phyloP scores from a whole-genome alignment of 2,888 invertebrate genomes.

The Drosophila infuscata region DNA sequence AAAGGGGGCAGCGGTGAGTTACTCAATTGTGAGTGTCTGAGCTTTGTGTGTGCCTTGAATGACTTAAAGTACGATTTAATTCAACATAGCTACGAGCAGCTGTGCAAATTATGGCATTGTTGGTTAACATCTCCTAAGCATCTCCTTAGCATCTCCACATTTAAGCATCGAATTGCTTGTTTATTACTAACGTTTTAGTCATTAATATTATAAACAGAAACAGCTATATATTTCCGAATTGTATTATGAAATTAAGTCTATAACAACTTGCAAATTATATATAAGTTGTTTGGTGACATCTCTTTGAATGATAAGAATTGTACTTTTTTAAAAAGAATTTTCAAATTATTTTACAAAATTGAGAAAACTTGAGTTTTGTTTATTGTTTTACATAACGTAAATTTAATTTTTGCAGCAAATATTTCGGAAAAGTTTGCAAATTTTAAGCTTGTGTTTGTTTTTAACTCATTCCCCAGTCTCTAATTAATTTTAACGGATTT shows the following conservation, averaged over 20 bases:
- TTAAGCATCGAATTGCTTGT: too few relatives aligned
- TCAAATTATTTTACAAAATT: neutral
- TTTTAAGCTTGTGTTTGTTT: neutral
- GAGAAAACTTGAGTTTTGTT: neutral
- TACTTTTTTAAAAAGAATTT: neutral
- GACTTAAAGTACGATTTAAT: conserved; percentile 29
- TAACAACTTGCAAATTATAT: neutral
- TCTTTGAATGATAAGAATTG: neutral
- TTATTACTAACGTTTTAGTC: too few relatives aligned
- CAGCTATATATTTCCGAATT: neutral
- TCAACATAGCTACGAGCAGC: neutral
- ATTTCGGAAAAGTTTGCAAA: neutral
- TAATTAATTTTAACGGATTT: conserved; percentile 39
- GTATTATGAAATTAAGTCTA: neutral
- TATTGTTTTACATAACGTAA: neutral
- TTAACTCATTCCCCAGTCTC: neutral
- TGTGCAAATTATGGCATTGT: neutral
- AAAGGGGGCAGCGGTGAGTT: conserved; percentile 27
- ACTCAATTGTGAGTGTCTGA: conserved; percentile 5
- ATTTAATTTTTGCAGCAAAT: neutral
- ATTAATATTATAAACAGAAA: neutral
- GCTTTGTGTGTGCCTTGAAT: conserved; percentile 6
- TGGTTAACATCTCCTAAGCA: neutral
- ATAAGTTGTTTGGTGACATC: neutral
- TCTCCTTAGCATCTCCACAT: too few relatives aligned